phyloP scores from a whole-genome alignment of 2,113 vertebrate species.

The Percina caprodes region DNA sequence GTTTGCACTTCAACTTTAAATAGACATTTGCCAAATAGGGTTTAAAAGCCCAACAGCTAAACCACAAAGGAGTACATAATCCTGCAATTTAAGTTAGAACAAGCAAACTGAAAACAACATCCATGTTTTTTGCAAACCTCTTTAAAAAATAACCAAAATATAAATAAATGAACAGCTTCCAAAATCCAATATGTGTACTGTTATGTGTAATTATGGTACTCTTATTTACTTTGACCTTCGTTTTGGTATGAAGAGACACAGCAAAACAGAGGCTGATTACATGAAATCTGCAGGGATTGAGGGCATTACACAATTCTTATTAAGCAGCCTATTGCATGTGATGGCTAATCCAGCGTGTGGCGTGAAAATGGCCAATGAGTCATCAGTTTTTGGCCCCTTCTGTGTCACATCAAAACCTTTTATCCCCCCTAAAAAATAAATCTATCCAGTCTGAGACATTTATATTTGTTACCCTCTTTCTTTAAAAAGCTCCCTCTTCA shows the following conservation, averaged over 20 bases:
- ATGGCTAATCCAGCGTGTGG: constrained; percentile 69
- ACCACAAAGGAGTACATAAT: constrained; percentile 40
- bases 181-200: not conserved
- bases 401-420: constrained; percentile 28
- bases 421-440: not conserved
- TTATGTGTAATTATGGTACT: not conserved
- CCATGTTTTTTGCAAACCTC: not conserved
- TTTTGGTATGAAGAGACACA: constrained; percentile 41
- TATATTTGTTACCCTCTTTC: not conserved
- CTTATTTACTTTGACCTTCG: constrained; percentile 3
- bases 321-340: constrained; percentile 75
- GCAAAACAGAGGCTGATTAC: constrained; percentile 53
- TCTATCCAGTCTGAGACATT: constrained; percentile 1
- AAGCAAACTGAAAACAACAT: constrained; percentile 3
- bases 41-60: constrained; percentile 36
- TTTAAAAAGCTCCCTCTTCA: constrained; percentile 32
- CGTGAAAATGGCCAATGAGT: constrained; percentile 68
- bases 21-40: constrained; percentile 16
- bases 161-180: constrained; percentile 1
- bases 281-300: constrained; percentile 70
- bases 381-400: constrained; percentile 57
- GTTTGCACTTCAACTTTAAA: constrained; percentile 10
- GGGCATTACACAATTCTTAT: constrained; percentile 71
- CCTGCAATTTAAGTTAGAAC: constrained; percentile 23
- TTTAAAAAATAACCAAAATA: not conserved